Evolutionary conservation across 2,888 invertebrate genomes (phyloP), one percentile per base, ranked within the genome.

Genomic region (Drosophila testacea): DNA sequence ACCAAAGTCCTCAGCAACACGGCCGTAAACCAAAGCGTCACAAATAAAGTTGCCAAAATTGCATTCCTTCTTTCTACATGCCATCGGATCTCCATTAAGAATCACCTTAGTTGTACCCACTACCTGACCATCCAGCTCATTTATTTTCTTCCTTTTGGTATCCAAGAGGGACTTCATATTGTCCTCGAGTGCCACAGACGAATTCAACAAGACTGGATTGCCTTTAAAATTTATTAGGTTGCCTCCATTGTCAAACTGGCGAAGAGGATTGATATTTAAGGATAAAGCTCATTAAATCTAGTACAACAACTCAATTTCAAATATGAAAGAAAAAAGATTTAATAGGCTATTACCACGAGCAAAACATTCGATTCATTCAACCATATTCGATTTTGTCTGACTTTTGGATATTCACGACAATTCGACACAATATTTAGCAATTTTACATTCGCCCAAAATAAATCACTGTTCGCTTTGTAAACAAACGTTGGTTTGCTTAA

Each of bases 11-110:
- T 91, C 42, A 88, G 89, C 5, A 0, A 78, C 62, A 93, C 93
- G 77, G 0, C 54, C 80, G 74, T 94, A 94, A 83, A 96, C 92
- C 89, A 96, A 94, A 0, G 96, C 94, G 80, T 97, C 97, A 0
- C 95, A 93, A 60, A 97, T 94, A 13, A 97, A 91, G 91, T 97
- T 97, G 5, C 97, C 97, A 77, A 97, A 93, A 89, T 96, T 97
- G 89, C 97, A 97, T 92, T 98, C 97, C 42, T 80, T 79, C 39
- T 93, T 81, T 36, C 97, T 94, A 90, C 97, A 97, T 0, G 91
- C 91, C 10, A 90, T 82, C 1, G 91, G 80, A n/a, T 93, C 92
- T 0, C 96, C 96, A 69, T 96, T 95, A 27, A 97, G 92, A 47
- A 94, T 91, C 0, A 96, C 96, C 61, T 93, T 94, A 0, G 96